Evolutionary conservation across 2,888 invertebrate species (phyloP).

Genomic region (Podotricha telesiphe): DNA sequence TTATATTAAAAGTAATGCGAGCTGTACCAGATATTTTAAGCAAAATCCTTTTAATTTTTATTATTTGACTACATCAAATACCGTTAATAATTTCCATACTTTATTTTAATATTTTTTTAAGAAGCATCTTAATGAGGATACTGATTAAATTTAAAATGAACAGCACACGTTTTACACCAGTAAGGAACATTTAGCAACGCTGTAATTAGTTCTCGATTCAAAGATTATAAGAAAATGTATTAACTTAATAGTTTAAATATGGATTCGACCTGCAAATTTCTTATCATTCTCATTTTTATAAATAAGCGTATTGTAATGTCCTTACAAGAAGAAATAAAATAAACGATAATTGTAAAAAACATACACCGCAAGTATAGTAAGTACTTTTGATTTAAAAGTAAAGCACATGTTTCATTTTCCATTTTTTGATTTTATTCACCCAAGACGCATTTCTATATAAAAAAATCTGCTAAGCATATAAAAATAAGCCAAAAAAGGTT

Average conservation of each 20-base stretch:
- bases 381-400: too few relatives aligned
- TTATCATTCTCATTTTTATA: not conserved
- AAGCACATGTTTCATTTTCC: too few relatives aligned
- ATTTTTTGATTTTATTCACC: too few relatives aligned
- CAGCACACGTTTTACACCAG: not conserved
- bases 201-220: constrained; percentile 2
- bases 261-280: not conserved
- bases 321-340: not conserved
- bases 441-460: too few relatives aligned
- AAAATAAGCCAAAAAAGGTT: too few relatives aligned
- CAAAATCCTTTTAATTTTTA: not conserved
- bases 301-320: not conserved
- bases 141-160: not conserved
- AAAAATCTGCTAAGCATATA: too few relatives aligned
- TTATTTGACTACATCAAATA: not conserved
- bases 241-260: not conserved
- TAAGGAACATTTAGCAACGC: not conserved
- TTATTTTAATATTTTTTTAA: not conserved
- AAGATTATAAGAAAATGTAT: not conserved
- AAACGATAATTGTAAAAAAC: not conserved
- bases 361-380: not conserved
- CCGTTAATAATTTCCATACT: constrained; percentile 14
- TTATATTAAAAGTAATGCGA: not conserved
- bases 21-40: too few relatives aligned
- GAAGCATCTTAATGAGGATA: not conserved